These are phyloP conservation scores for Zosterops pallidus DNA, from an alignment of 2,113 vertebrate species.

Conservation along the genomic window DNA sequence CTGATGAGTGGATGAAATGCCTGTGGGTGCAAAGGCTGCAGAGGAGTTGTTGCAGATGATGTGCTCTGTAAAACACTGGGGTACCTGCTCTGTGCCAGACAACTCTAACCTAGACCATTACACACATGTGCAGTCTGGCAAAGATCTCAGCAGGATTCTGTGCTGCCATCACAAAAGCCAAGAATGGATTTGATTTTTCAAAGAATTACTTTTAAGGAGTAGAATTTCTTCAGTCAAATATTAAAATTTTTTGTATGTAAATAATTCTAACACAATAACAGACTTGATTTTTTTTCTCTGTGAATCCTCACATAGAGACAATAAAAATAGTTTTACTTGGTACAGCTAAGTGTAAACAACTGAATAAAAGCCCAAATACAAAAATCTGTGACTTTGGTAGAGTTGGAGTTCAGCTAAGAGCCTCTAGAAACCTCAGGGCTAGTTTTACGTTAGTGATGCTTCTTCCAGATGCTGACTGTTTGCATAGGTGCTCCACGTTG, in stretches of 20 bases:
- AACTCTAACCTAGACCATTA: not conserved
- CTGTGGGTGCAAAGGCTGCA: not conserved
- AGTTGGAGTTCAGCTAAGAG: not conserved
- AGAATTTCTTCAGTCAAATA: not conserved
- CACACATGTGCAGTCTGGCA: rapidly evolving
- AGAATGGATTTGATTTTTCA: not conserved
- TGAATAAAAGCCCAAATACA: not conserved
- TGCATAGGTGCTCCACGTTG: not conserved
- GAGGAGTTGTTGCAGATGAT: not conserved
- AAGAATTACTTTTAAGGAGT: not conserved
- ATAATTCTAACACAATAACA: not conserved
- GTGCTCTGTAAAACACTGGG: not conserved
- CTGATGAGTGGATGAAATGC: not conserved
- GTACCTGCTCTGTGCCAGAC: not conserved
- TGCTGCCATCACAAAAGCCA: not conserved
- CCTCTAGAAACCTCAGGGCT: not conserved
- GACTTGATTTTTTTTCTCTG: not conserved
- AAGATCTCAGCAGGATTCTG: not conserved
- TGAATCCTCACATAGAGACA: not conserved
- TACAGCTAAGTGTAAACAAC: not conserved
- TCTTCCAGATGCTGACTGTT: not conserved
- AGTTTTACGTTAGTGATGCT: not conserved
- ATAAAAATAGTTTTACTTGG: not conserved
- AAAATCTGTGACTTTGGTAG: not conserved
- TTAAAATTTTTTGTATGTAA: not conserved